Base-by-base conservation (phyloP, 2,888 invertebrate species). In the Agriopis aurantiaria region DNA sequence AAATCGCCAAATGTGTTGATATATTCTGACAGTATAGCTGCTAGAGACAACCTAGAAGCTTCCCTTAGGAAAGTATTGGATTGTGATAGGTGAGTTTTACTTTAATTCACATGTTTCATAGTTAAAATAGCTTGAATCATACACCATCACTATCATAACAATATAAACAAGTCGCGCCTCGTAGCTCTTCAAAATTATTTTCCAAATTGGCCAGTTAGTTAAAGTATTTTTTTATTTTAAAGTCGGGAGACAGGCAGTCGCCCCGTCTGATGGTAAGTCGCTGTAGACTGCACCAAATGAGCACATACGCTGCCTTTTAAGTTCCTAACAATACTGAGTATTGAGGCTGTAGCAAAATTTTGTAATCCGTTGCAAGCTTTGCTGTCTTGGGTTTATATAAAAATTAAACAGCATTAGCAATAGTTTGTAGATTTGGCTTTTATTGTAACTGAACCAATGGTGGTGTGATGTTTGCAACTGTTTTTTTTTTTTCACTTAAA, bases 1-100 rank as follows among this genome's bases (percentile, higher is more conserved):
- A 97, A 97, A 87, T 97, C 97, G 58, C 97, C 97, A 4, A 97
- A 97, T 91, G 96, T 98, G 80, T 93, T 98, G 71, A 97, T 98
- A 77, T 97, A 97, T 88, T 97, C 97, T 3, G 97, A 98, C 87
- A 97, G 97, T 87, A 87, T 95, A 68, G 95, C 96, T 41, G 96
- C 97, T 57, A 96, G 96, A 78, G 97, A 97, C 78, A 97, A 96
- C 86, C 96, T 97, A 65, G 96, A 96, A 82, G 92, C 95, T 41
- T 96, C 97, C 40, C 92, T 98, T 59, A 95, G 95, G 71, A 95
- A 95, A 77, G 96, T 97, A 67, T 90, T 97, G 71, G 96, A 97
- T 86, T 95, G 95, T 81, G 96, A 97, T 83, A 96, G 96, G 97
- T 97, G 92, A 88, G 90, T 85, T 67, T 69, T 69, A 65, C 65